These are phyloP conservation scores for Zele albiditarsus DNA, from an alignment of 2,888 invertebrate genomes.

Conservation along the genomic window DNA sequence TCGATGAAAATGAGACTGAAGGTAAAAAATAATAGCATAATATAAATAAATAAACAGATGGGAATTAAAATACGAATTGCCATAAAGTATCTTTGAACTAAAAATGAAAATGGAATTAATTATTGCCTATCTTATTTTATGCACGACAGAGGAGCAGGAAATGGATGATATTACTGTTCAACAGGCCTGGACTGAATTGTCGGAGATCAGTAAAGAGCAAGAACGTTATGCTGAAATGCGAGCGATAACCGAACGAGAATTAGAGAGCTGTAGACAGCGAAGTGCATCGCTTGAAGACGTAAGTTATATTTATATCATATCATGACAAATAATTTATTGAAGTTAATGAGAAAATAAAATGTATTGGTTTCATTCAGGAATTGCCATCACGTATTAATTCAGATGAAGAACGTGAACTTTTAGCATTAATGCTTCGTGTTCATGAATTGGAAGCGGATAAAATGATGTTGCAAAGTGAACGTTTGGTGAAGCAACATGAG, in stretches of 20 bases:
- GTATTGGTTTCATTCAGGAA: slow-evolving; percentile 75
- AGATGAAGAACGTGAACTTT: slow-evolving; percentile 91
- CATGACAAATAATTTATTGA: background rate
- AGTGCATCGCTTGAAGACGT: slow-evolving; percentile 91
- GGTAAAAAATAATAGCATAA: slow-evolving; percentile 50
- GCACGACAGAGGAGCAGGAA: slow-evolving; percentile 71
- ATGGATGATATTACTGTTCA: slow-evolving; percentile 81
- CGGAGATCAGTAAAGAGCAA: slow-evolving; percentile 89
- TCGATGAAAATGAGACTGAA: slow-evolving; percentile 59
- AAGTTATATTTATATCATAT: slow-evolving; percentile 60
- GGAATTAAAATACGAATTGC: background rate
- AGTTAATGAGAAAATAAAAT: background rate
- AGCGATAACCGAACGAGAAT: slow-evolving; percentile 84
- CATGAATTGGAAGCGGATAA: slow-evolving; percentile 96
- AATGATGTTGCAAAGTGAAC: slow-evolving; percentile 90
- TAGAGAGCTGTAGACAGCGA: slow-evolving; percentile 85
- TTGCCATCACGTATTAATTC: slow-evolving; percentile 88
- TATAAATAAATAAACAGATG: background rate
- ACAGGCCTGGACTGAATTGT: slow-evolving; percentile 88
- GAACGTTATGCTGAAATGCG: slow-evolving; percentile 85
- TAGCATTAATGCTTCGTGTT: slow-evolving; percentile 90
- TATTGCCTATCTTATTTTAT: slow-evolving; percentile 38
- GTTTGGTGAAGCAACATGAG: slow-evolving; percentile 89
- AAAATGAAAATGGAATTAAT: background rate
- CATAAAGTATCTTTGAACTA: background rate